These are phyloP conservation scores for Spermophilus dauricus DNA, from an alignment of 2,113 vertebrate genomes.

Conservation along the genomic window DNA sequence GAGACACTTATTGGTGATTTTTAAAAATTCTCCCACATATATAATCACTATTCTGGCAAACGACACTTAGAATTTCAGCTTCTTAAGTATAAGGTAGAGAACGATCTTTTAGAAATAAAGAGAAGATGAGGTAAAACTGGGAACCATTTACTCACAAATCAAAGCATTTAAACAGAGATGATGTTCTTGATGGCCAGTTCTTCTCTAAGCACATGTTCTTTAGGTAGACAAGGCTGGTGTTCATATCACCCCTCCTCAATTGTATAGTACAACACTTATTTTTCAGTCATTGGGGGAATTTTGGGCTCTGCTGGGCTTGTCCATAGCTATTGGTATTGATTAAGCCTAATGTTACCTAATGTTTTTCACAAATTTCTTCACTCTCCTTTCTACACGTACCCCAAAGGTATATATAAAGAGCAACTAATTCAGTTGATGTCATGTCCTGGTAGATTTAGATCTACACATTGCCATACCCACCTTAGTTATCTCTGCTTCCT, in stretches of 20 bases:
- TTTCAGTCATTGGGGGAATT: background rate
- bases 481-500: conserved; percentile 27
- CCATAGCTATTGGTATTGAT: background rate
- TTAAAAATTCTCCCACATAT: conserved; percentile 78
- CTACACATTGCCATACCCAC: background rate
- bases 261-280: background rate
- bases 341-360: background rate
- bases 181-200: background rate
- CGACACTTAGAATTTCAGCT: conserved; percentile 75
- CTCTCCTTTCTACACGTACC: too few species aligned
- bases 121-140: background rate
- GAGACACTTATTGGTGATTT: conserved; percentile 87
- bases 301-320: background rate
- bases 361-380: background rate
- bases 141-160: conserved; percentile 59
- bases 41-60: conserved; percentile 85
- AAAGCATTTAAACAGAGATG: conserved; percentile 2
- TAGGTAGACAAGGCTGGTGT: background rate
- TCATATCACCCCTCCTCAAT: background rate
- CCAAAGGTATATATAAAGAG: background rate
- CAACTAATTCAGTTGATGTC: background rate
- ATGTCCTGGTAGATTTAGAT: background rate
- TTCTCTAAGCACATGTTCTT: background rate
- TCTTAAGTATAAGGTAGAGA: conserved; percentile 68
- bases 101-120: conserved; percentile 52